A percentile compares a stretch with the other conserved stretches of the same genome.
These are phyloP conservation scores for Gymnocypris eckloni DNA, from an alignment of 2,797 vertebrate species.

Conservation along the genomic window DNA sequence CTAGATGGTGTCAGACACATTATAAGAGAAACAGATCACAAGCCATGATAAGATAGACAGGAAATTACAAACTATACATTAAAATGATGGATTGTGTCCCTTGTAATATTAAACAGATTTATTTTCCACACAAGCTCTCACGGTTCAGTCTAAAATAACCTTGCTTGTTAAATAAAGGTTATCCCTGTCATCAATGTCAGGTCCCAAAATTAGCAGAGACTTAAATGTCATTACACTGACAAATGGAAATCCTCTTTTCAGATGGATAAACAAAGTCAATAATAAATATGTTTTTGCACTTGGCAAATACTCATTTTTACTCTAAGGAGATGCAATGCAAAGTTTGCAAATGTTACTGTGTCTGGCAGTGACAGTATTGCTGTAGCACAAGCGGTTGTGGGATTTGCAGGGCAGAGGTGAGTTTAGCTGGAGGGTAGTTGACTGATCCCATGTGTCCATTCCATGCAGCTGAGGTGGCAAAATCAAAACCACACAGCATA, in stretches of 20 bases:
- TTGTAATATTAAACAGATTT: constrained; percentile 51
- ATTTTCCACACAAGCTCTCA: constrained; percentile 24
- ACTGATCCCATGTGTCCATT: not conserved
- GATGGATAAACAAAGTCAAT: not conserved
- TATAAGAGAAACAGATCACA: constrained; percentile 9
- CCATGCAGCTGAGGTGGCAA: constrained; percentile 34
- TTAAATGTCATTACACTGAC: constrained; percentile 14
- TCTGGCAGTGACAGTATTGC: not conserved
- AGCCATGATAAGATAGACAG: constrained; percentile 48
- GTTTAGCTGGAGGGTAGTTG: constrained; percentile 3
- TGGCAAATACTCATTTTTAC: not conserved
- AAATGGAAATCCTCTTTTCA: not conserved
- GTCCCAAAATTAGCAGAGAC: not conserved
- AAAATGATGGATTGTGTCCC: constrained; percentile 41
- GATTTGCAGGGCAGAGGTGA: constrained; percentile 4
- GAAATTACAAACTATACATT: constrained; percentile 54
- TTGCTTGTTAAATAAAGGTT: constrained; percentile 13
- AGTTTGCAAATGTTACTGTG: not conserved
- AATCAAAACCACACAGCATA: constrained; percentile 38
- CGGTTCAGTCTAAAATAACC: not conserved
- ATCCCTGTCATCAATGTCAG: not conserved
- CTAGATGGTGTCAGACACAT: constrained; percentile 54
- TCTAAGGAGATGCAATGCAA: not conserved
- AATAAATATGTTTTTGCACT: not conserved
- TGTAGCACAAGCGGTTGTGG: not conserved